These are phyloP conservation scores for Crotalus tigris DNA, from an alignment of 2,113 vertebrate genomes.

Conservation along the genomic window DNA sequence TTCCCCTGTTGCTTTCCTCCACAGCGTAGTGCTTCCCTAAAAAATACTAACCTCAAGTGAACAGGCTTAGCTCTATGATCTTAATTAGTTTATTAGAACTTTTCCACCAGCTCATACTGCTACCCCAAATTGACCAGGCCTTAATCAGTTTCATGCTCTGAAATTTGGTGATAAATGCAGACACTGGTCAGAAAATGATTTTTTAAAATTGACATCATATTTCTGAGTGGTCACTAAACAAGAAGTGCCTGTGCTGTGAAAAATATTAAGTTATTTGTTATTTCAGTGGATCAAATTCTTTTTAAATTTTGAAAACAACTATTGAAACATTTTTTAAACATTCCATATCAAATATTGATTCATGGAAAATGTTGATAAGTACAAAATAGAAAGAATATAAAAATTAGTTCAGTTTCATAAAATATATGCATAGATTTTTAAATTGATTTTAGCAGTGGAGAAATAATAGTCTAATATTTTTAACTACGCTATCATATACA, in stretches of 20 bases:
- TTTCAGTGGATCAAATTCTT: neutral
- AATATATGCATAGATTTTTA: neutral
- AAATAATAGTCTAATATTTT: neutral
- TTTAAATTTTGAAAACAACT: neutral
- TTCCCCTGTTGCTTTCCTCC: neutral
- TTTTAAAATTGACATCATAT: neutral
- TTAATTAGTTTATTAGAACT: neutral
- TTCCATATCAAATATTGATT: neutral
- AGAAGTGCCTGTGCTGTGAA: neutral
- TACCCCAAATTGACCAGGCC: neutral
- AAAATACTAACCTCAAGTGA: neutral
- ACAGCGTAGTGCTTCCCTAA: neutral
- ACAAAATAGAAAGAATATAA: neutral
- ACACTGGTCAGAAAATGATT: neutral
- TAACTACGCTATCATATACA: neutral
- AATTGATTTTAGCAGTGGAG: neutral
- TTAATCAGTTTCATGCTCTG: neutral
- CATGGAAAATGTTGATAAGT: neutral
- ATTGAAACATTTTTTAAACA: neutral
- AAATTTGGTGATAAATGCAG: neutral
- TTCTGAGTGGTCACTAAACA: neutral
- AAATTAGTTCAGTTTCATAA: neutral
- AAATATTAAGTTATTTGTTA: neutral
- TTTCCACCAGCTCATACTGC: neutral
- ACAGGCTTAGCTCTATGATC: neutral